Evolutionary conservation across 2,888 invertebrate genomes (phyloP).

Genomic region (Arge pagana): DNA sequence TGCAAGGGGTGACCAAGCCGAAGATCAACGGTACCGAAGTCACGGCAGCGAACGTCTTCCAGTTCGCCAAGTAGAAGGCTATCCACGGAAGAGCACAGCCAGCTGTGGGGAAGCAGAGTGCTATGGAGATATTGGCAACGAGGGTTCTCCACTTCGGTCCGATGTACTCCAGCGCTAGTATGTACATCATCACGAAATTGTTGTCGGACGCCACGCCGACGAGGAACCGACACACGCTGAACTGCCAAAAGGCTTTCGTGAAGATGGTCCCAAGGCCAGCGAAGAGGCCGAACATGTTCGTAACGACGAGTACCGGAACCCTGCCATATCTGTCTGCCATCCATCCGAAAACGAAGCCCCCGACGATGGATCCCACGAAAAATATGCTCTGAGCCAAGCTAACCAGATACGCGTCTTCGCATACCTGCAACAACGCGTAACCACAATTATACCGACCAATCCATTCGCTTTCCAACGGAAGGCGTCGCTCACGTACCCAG

Average conservation of each 20-base stretch:
- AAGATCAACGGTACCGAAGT: constrained; percentile 59
- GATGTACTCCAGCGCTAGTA: constrained; percentile 60
- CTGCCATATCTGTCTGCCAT: constrained; percentile 38
- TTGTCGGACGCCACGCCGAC: constrained; percentile 40
- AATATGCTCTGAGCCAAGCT: constrained; percentile 41
- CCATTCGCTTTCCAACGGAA: background rate
- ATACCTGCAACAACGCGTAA: constrained; percentile 35
- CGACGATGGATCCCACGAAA: constrained; percentile 41
- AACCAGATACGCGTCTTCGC: constrained; percentile 37
- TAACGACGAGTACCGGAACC: constrained; percentile 41
- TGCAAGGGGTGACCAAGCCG: constrained; percentile 53
- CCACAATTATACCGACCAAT: no score
- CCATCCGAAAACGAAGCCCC: constrained; percentile 41
- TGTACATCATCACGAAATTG: constrained; percentile 37
- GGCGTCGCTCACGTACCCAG: constrained; percentile 26
- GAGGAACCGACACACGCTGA: constrained; percentile 37
- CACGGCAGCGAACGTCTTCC: constrained; percentile 57
- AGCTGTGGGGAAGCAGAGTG: constrained; percentile 60
- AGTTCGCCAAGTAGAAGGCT: constrained; percentile 58
- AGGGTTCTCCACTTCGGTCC: constrained; percentile 60
- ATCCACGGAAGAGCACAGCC: constrained; percentile 61
- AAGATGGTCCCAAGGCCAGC: constrained; percentile 36
- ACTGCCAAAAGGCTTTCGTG: constrained; percentile 34
- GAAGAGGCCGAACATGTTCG: constrained; percentile 35
- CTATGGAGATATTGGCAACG: constrained; percentile 62